phyloP scores from a whole-genome alignment of 2,888 invertebrate species.

The Leptopterna dolabrata region DNA sequence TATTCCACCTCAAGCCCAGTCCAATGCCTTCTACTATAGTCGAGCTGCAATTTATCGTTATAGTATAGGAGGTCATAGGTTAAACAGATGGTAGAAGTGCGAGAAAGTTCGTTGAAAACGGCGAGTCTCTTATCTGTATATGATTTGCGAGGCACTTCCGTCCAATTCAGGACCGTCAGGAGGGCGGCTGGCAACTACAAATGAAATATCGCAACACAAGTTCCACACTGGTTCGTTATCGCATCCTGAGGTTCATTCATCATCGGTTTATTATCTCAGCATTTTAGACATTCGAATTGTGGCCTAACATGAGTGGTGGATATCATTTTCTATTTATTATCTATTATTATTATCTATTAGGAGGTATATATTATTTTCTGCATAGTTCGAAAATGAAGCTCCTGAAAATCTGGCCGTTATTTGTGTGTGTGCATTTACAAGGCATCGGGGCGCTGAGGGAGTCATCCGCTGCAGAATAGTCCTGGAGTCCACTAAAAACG shows the following conservation, averaged over 20 bases:
- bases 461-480: too few species aligned
- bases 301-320: too few species aligned
- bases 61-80: background rate
- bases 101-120: background rate
- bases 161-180: background rate
- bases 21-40: too few species aligned
- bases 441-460: too few species aligned
- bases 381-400: too few species aligned
- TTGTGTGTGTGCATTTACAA: too few species aligned
- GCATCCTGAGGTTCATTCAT: background rate
- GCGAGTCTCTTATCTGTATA: background rate
- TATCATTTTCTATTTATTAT: too few species aligned
- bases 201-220: background rate
- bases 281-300: background rate
- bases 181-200: background rate
- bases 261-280: background rate
- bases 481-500: too few species aligned
- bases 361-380: too few species aligned
- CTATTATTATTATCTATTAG: too few species aligned
- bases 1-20: too few species aligned
- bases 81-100: background rate
- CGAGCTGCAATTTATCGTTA: background rate
- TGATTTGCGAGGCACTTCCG: slow-evolving; percentile 2
- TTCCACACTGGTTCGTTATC: background rate
- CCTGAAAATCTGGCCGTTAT: too few species aligned